Evolutionary conservation across 2,888 invertebrate species (phyloP).

Genomic region (Acrobasis repandana): DNA sequence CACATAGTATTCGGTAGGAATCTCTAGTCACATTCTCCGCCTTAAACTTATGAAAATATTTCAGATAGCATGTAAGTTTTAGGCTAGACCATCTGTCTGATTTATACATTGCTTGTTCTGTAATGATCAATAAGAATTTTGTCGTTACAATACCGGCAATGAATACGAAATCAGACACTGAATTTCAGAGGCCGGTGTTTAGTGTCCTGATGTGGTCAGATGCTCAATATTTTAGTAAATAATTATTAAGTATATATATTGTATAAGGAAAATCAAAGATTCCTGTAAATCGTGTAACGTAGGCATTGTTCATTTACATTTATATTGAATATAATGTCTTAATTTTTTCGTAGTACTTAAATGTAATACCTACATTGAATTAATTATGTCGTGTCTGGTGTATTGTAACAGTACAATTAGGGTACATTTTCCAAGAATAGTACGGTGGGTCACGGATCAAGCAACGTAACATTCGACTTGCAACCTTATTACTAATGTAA

Average conservation of each 20-base stretch:
- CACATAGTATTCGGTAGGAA: conserved; percentile 18
- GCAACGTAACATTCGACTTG: too few species aligned
- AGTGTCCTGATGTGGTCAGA: neutral
- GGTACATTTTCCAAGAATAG: too few species aligned
- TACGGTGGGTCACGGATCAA: too few species aligned
- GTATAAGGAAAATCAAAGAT: conserved; percentile 12
- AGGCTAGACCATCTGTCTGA: neutral
- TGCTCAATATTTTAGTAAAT: neutral
- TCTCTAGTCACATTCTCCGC: conserved; percentile 19
- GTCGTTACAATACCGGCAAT: too few species aligned
- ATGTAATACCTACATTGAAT: neutral
- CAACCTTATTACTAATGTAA: too few species aligned
- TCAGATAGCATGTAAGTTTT: neutral
- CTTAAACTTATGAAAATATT: conserved; percentile 18
- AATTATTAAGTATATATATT: neutral
- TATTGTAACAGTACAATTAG: neutral
- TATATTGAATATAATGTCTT: neutral
- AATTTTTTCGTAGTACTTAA: neutral
- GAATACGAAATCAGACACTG: too few species aligned
- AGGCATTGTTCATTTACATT: conserved; percentile 10
- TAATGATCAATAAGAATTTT: too few species aligned
- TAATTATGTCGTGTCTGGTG: neutral
- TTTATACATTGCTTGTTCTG: too few species aligned
- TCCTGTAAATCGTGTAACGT: conserved; percentile 2
- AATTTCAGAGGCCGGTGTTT: too few species aligned